phyloP scores from a whole-genome alignment of 2,113 vertebrate species.

The Nothocercus julius region DNA sequence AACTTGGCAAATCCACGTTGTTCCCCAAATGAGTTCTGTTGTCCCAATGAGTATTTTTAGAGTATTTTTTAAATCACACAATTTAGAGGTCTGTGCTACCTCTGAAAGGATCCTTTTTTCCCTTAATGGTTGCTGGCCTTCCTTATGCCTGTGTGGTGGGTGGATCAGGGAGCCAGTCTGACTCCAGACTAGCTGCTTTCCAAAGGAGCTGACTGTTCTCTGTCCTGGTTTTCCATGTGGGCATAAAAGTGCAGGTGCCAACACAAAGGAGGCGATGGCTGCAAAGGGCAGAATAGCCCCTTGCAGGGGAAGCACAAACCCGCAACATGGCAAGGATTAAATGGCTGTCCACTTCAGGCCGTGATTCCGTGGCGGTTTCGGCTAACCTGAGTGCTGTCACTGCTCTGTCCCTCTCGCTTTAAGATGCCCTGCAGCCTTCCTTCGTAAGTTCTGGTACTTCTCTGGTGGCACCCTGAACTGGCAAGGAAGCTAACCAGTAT shows the following conservation, averaged over 20 bases:
- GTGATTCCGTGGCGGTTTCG: not conserved
- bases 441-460: not conserved
- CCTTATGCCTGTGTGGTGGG: not conserved
- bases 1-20: not conserved
- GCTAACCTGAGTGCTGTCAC: not conserved
- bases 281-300: not conserved
- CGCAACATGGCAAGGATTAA: not conserved
- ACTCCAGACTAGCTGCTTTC: not conserved
- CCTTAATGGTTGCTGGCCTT: not conserved
- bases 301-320: not conserved
- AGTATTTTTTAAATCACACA: not conserved
- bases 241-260: not conserved
- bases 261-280: not conserved
- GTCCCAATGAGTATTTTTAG: not conserved
- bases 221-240: not conserved
- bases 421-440: not conserved
- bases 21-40: not conserved
- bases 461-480: not conserved
- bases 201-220: not conserved
- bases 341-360: not conserved
- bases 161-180: not conserved
- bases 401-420: fast-evolving
- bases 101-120: not conserved
- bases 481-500: not conserved
- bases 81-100: not conserved